Base-by-base conservation (phyloP, 2,888 invertebrate species). In the Agrilus cyanescens region DNA sequence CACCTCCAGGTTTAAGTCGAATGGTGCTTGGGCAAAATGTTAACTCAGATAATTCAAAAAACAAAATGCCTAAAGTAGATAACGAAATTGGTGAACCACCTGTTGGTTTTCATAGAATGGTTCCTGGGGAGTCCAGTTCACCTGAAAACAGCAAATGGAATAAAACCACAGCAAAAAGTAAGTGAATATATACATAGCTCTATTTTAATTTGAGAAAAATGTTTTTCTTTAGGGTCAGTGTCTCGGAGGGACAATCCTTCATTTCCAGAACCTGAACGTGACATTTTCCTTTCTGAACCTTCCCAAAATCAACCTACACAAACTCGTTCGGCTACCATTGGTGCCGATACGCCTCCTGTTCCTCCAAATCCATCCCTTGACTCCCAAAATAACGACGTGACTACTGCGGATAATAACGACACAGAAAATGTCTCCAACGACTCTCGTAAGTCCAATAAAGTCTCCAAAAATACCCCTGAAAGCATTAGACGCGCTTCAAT, bases 1-100 rank as follows among this genome's bases (percentile, higher is more conserved):
- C 78, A 1, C 79, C 80, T 3, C 77, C 78, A 0, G 80, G 80
- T 0, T 57, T 80, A 8, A 74, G 79, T 12, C 67, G 82, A 50
- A 70, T 81, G 69, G 81, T 80, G 3, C 68, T 81, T 1, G 82
- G 82, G 1, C 53, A 57, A 45, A 49, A 50, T 13, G 47, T 47
- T 32, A 46, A 41, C 14, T 33, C 36, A 25, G 46, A 47, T 2
- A 34, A 41, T 13, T 35, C 40, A 7, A 41, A 45, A n/a, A 37
- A 32, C 10, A 32, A 14, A 12, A 31, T 30, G 39, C 31, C 38
- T 16, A 12, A 15, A n/a, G 6, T 30, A 35, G 35, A 31, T 32
- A 29, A 30, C 32, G 45, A 43, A 25, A 38, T 35, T 18, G 38
- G 46, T 18, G 62, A 60, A 38, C 67, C 74, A 25, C 75, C 75